Conservation (phyloP, 2,888 invertebrate species). For the Dendrolimus houi region DNA sequence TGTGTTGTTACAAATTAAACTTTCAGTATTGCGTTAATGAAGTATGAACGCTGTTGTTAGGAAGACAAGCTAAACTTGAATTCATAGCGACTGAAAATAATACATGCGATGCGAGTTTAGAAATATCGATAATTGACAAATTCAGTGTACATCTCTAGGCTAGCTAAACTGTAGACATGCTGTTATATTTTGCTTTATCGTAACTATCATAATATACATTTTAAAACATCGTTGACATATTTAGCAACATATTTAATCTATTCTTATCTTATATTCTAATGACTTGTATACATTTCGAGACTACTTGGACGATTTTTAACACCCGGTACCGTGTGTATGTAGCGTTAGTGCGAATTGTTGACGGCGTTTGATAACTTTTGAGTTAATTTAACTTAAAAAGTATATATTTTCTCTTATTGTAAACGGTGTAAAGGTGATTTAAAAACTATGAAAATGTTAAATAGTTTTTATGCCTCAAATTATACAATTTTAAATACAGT, state of each 20-base stretch:
- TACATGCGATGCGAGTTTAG: slow-evolving; percentile 11
- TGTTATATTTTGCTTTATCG: slow-evolving; percentile 30
- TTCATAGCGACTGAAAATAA: slow-evolving; percentile 10
- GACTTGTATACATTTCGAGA: slow-evolving; percentile 33
- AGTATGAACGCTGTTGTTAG: slow-evolving; percentile 1
- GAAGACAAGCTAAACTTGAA: slow-evolving; percentile 11
- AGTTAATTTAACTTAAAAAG: too few species aligned
- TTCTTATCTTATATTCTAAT: slow-evolving; percentile 26
- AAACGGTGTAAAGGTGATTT: too few species aligned
- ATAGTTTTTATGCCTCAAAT: too few species aligned
- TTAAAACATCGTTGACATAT: slow-evolving; percentile 19
- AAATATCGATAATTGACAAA: slow-evolving; percentile 2
- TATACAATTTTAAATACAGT: too few species aligned
- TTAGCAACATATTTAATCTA: slow-evolving; percentile 23
- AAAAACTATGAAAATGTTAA: too few species aligned
- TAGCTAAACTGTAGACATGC: slow-evolving; percentile 33
- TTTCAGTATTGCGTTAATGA: not conserved
- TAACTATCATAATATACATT: slow-evolving; percentile 7
- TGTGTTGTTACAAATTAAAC: not conserved
- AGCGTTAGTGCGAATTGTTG: slow-evolving; percentile 42
- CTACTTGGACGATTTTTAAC: slow-evolving; percentile 31
- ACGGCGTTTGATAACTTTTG: slow-evolving; percentile 35
- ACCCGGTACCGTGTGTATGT: slow-evolving; percentile 52
- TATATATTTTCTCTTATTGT: too few species aligned
- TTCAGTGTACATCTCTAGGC: slow-evolving; percentile 3